phyloP scores from a whole-genome alignment of 1,140 invertebrate genomes.

The Chrysomallon squamiferum region DNA sequence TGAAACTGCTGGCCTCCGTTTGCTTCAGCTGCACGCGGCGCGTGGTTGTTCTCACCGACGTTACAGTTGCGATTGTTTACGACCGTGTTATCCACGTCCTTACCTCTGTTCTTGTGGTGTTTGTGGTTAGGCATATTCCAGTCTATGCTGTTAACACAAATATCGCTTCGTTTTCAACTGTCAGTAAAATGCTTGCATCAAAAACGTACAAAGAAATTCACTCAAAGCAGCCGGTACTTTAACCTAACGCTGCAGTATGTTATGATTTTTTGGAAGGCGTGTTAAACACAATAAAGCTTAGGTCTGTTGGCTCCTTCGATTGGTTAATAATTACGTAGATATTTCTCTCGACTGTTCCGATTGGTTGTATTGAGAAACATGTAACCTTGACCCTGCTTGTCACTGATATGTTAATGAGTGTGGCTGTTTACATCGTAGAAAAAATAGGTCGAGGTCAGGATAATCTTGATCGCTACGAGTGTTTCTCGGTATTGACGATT shows the following conservation, averaged over 20 bases:
- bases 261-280: conserved; percentile 6
- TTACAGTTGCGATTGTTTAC: conserved; percentile 42
- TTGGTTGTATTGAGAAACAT: too few relatives aligned
- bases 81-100: conserved; percentile 33
- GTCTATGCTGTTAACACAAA: not conserved
- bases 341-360: too few relatives aligned
- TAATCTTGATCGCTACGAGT: too few relatives aligned
- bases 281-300: not conserved
- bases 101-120: conserved; percentile 36
- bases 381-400: not conserved
- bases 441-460: conserved; percentile 4
- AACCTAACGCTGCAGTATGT: conserved; percentile 2
- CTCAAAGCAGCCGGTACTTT: not conserved
- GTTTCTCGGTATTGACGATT: too few relatives aligned
- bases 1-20: conserved; percentile 26
- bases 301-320: too few relatives aligned
- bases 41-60: conserved; percentile 2
- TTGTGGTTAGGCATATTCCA: conserved; percentile 52
- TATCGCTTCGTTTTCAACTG: not conserved
- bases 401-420: not conserved
- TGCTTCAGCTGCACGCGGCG: conserved; percentile 9
- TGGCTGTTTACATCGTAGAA: conserved; percentile 4
- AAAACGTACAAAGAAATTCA: not conserved
- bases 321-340: too few relatives aligned
- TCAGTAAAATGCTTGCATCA: not conserved